Evolutionary conservation across 2,113 vertebrate species (phyloP).

Genomic region (Gallinago undulata): DNA sequence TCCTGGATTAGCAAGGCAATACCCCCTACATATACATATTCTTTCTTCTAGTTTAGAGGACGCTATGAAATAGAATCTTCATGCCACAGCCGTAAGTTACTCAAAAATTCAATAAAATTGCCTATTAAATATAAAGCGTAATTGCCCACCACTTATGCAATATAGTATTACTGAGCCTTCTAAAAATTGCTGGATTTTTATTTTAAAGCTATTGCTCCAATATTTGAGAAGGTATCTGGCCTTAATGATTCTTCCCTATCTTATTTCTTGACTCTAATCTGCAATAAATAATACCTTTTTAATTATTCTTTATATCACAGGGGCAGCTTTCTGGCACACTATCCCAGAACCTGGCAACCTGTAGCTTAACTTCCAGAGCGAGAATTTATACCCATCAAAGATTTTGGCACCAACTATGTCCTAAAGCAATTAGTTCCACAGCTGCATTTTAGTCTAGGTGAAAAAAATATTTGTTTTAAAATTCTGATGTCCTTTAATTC

Average conservation of each 20-base stretch:
- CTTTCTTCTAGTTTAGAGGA: neutral
- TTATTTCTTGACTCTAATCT: neutral
- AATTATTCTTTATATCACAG: neutral
- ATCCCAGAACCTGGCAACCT: neutral
- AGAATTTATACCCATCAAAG: neutral
- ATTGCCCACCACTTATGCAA: neutral
- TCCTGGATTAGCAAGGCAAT: neutral
- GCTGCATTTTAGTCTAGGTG: neutral
- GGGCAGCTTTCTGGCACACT: neutral
- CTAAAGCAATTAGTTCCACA: neutral
- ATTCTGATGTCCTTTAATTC: neutral
- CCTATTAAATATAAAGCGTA: neutral
- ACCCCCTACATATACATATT: neutral
- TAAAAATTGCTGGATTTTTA: neutral
- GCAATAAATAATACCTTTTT: neutral
- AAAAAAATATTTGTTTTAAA: neutral
- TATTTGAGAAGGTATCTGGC: neutral
- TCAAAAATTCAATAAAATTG: neutral
- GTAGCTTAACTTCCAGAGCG: neutral
- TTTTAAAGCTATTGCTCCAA: neutral
- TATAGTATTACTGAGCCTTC: neutral
- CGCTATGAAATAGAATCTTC: neutral
- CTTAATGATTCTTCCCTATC: neutral
- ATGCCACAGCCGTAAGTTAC: neutral
- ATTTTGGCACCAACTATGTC: neutral